A percentile compares a stretch with the other conserved stretches of the same genome.
These are phyloP conservation scores for Zeugodacus cucurbitae DNA, from an alignment of 1,140 invertebrate species.

Conservation along the genomic window DNA sequence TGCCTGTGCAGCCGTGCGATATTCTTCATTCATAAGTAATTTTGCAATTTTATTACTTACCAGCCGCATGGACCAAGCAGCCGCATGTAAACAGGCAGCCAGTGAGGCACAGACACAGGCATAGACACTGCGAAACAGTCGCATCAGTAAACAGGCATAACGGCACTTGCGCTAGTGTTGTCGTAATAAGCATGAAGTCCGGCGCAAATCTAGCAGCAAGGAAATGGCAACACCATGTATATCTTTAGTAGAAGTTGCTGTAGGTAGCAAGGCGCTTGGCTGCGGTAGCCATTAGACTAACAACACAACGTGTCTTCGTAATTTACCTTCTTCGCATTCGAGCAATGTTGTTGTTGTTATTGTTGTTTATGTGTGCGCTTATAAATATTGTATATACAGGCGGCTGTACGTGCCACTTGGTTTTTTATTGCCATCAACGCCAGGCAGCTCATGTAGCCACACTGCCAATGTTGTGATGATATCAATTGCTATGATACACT, in stretches of 20 bases:
- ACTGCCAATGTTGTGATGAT: neutral
- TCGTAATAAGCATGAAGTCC: neutral
- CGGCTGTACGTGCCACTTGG: neutral
- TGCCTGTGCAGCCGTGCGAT: neutral
- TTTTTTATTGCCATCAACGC: neutral
- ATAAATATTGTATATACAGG: neutral
- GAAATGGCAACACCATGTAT: neutral
- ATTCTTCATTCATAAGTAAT: conserved; percentile 41
- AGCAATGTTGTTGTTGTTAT: too few relatives aligned
- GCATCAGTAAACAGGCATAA: conserved; percentile 3
- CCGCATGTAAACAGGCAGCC: neutral
- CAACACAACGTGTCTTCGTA: neutral
- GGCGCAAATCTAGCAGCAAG: neutral
- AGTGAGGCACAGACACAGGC: neutral
- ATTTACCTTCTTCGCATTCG: conserved; percentile 20
- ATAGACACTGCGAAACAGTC: neutral
- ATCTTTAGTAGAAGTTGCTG: neutral
- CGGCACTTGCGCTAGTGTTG: neutral
- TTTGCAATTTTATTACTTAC: conserved; percentile 42
- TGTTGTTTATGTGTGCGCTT: neutral
- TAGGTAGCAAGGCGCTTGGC: neutral
- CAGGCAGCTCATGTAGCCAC: neutral
- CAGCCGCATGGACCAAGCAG: neutral
- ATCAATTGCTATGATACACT: neutral
- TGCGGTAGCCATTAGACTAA: neutral